Percentiles rank a stretch among this genome's conserved stretches.
These are phyloP conservation scores for Scaptomyza graminum DNA, from an alignment of 1,140 invertebrate species.

Conservation along the genomic window DNA sequence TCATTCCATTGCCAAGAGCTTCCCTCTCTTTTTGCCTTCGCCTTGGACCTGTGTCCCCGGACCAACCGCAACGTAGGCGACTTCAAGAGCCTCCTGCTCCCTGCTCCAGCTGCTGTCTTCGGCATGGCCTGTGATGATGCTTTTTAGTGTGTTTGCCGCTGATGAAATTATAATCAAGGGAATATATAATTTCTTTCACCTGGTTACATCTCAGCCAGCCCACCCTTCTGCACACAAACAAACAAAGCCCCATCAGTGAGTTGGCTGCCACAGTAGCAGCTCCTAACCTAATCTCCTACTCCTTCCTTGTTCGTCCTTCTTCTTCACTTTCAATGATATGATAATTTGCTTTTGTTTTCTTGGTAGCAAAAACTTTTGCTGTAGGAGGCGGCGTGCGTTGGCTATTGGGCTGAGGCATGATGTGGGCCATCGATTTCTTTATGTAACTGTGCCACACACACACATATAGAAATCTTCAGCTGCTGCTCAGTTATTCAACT, in stretches of 20 bases:
- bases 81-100: not conserved
- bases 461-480: conserved; percentile 8
- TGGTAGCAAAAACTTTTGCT: conserved; percentile 52
- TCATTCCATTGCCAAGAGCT: conserved; percentile 41
- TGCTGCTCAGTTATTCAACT: conserved; percentile 34
- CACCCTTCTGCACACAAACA: conserved; percentile 25
- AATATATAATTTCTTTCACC: conserved; percentile 82
- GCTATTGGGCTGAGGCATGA: not conserved
- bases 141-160: conserved; percentile 75
- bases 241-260: conserved; percentile 47
- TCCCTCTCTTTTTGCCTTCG: not conserved
- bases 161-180: conserved; percentile 83
- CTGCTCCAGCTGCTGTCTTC: conserved; percentile 54
- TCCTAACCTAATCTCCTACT: conserved; percentile 5
- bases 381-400: not conserved
- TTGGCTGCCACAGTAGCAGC: conserved; percentile 22
- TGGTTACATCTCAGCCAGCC: conserved; percentile 51
- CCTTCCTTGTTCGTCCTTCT: conserved; percentile 6
- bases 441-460: conserved; percentile 50
- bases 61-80: conserved; percentile 29
- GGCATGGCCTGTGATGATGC: conserved; percentile 67
- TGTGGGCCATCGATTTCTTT: conserved; percentile 46
- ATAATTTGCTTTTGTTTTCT: conserved; percentile 77
- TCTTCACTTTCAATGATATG: conserved; percentile 68
- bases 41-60: not conserved